Conservation (phyloP, 2,797 vertebrate species). For the Pipistrellus pipistrellus region DNA sequence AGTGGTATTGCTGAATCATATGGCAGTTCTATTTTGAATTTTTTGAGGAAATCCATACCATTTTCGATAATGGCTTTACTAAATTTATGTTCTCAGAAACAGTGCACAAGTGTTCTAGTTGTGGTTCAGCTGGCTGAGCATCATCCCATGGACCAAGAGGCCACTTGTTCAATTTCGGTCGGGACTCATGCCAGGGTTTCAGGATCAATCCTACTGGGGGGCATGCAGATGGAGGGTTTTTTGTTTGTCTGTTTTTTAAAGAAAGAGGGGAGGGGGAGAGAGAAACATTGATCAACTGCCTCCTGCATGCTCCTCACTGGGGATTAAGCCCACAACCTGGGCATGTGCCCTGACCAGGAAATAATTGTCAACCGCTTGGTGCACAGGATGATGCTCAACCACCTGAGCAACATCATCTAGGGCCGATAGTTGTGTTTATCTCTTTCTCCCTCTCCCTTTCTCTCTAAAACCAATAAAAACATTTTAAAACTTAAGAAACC, state of each 20-base stretch:
- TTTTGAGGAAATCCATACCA: not conserved
- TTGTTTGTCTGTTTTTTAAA: too few relatives aligned
- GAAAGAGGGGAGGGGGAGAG: not conserved
- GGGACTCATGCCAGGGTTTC: too few relatives aligned
- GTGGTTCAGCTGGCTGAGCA: too few relatives aligned
- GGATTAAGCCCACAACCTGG: not conserved
- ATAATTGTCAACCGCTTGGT: not conserved
- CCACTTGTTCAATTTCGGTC: too few relatives aligned
- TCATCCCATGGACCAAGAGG: too few relatives aligned
- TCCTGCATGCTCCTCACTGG: not conserved
- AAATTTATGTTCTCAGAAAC: not conserved
- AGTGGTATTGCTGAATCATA: not conserved
- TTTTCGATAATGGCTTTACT: not conserved
- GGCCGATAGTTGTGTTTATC: too few relatives aligned
- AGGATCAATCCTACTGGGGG: too few relatives aligned
- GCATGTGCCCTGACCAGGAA: not conserved
- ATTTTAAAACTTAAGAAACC: too few relatives aligned
- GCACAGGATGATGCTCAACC: not conserved
- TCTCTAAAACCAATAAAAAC: too few relatives aligned
- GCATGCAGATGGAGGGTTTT: too few relatives aligned
- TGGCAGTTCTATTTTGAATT: not conserved
- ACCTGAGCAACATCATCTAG: too few relatives aligned
- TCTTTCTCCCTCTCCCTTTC: too few relatives aligned
- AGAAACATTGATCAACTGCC: not conserved
- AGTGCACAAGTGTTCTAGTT: not conserved